phyloP scores from a whole-genome alignment of 2,797 vertebrate species.

The Paratrypauchen microcephalus region DNA sequence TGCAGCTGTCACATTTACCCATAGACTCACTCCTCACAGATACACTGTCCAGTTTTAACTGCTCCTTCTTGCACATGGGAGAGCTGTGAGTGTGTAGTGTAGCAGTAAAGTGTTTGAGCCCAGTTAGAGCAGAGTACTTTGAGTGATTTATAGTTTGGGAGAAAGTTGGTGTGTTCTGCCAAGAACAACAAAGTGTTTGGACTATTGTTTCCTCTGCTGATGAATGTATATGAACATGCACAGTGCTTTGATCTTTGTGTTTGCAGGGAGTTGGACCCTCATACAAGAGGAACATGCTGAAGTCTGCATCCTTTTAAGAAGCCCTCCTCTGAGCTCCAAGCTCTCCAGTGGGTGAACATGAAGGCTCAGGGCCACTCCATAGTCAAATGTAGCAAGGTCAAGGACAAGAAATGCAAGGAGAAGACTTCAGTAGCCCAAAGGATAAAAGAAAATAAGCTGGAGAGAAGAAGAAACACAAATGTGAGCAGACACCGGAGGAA shows the following conservation, averaged over 20 bases:
- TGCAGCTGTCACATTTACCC: too few relatives aligned
- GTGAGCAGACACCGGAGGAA: constrained; percentile 71
- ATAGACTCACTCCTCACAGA: too few relatives aligned
- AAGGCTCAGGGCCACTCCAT: constrained; percentile 68
- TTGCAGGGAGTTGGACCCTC: constrained; percentile 68
- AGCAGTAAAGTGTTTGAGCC: constrained; percentile 22
- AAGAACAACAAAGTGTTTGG: too few relatives aligned
- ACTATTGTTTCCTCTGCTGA: background rate
- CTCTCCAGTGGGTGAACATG: constrained; percentile 72
- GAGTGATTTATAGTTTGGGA: background rate
- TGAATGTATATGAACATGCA: background rate
- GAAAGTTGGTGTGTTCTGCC: too few relatives aligned
- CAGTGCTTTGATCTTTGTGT: constrained; percentile 44
- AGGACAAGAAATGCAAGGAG: constrained; percentile 54
- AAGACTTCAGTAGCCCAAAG: constrained; percentile 34
- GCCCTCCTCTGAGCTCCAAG: constrained; percentile 59
- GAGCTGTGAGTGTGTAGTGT: constrained; percentile 33
- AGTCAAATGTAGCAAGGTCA: constrained; percentile 51
- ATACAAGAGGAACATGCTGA: constrained; percentile 61
- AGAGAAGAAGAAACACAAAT: constrained; percentile 59
- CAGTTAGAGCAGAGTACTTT: constrained; percentile 16
- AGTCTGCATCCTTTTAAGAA: constrained; percentile 35
- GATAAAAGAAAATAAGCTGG: constrained; percentile 38
- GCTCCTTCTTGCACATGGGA: constrained; percentile 2
- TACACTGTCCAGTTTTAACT: background rate